A percentile compares a stretch with the other conserved stretches of the same genome.
phyloP scores from a whole-genome alignment of 2,888 invertebrate genomes.

The Fragum fragum region DNA sequence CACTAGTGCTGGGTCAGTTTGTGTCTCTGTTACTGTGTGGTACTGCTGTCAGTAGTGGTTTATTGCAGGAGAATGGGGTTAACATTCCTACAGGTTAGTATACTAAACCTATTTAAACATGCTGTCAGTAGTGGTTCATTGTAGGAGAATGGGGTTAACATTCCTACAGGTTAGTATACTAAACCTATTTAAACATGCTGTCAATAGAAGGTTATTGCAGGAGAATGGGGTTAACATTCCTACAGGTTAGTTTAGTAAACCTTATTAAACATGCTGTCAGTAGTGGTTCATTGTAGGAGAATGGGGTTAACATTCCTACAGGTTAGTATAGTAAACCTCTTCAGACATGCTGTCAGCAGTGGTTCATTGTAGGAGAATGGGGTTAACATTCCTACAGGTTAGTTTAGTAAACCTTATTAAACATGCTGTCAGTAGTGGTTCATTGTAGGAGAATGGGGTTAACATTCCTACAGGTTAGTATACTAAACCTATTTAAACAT shows the following conservation, averaged over 20 bases:
- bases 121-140: slow-evolving; percentile 83
- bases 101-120: slow-evolving; percentile 82
- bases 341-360: slow-evolving; percentile 87
- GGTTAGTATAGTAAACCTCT: no score
- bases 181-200: no score
- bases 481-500: slow-evolving; percentile 90
- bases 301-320: no score
- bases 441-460: no score
- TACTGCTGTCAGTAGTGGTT: slow-evolving; percentile 88
- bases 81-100: slow-evolving; percentile 91
- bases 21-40: slow-evolving; percentile 92
- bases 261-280: slow-evolving; percentile 87
- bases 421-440: no score
- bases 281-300: no score
- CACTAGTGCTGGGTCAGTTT: slow-evolving; percentile 89
- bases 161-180: no score
- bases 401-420: no score
- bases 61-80: slow-evolving; percentile 89
- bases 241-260: slow-evolving; percentile 88
- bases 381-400: slow-evolving; percentile 92
- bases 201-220: slow-evolving; percentile 85
- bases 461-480: no score
- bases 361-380: slow-evolving; percentile 88
- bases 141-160: no score
- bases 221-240: slow-evolving; percentile 91